phyloP scores from a whole-genome alignment of 2,113 vertebrate genomes.

The Hyperopisus bebe region DNA sequence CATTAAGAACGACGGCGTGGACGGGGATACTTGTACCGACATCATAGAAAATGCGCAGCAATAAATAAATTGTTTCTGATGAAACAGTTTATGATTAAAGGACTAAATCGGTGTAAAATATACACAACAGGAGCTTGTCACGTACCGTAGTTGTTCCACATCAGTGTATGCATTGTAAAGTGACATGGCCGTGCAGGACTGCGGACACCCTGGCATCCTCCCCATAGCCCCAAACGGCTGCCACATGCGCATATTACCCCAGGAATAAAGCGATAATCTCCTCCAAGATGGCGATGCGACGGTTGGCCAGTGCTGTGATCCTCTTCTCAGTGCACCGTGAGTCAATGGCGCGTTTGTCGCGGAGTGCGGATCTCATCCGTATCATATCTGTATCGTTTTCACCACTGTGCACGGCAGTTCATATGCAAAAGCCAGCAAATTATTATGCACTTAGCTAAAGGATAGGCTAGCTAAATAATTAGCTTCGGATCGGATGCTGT shows the following conservation, averaged over 20 bases:
- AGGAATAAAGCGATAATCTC: slow-evolving; percentile 3
- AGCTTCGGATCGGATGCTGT: not conserved
- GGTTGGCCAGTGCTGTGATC: slow-evolving; percentile 39
- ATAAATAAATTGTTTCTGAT: not conserved
- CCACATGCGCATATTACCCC: slow-evolving; percentile 6
- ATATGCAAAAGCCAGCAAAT: not conserved
- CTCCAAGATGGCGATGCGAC: slow-evolving; percentile 63
- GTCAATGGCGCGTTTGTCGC: slow-evolving; percentile 26
- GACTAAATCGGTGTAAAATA: not conserved
- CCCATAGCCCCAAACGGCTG: not conserved
- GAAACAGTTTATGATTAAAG: not conserved
- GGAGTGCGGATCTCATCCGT: not conserved
- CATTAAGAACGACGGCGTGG: not conserved
- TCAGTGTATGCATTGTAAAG: not conserved
- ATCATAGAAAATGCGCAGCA: not conserved
- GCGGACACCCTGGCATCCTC: not conserved
- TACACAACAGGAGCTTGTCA: not conserved
- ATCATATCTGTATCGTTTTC: not conserved
- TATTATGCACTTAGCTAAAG: not conserved
- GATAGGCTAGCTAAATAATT: not conserved
- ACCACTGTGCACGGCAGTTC: not conserved
- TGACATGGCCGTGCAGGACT: not conserved
- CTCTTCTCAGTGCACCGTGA: slow-evolving; percentile 53
- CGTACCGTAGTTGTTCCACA: not conserved
- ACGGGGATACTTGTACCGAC: not conserved